Evolutionary conservation across 2,113 vertebrate genomes (phyloP).

Genomic region (Hiodon alosoides): DNA sequence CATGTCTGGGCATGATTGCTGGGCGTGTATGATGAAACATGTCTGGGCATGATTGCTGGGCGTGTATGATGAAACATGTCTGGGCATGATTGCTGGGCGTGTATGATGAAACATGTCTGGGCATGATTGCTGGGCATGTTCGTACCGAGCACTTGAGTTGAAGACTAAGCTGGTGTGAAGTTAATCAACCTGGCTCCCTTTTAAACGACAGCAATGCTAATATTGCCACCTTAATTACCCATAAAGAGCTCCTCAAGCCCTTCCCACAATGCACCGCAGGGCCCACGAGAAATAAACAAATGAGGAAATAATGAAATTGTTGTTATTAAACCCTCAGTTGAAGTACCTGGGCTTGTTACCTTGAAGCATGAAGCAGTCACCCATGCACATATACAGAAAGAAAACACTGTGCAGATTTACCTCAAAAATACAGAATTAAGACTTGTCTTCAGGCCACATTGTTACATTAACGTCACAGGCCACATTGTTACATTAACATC

Average conservation of each 20-base stretch:
- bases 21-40: no score
- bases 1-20: neutral
- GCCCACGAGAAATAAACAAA: constrained; percentile 30
- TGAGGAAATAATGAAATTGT: constrained; percentile 34
- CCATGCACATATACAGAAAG: constrained; percentile 27
- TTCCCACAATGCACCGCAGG: constrained; percentile 7
- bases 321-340: constrained; percentile 31
- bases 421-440: no score
- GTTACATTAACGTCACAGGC: no score
- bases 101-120: neutral
- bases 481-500: no score
- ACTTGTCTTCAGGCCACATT: no score
- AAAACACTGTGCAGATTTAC: neutral
- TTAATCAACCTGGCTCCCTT: constrained; percentile 6
- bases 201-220: constrained; percentile 9
- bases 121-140: neutral
- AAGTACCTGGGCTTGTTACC: constrained; percentile 4
- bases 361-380: neutral
- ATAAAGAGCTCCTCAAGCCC: constrained; percentile 21
- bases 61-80: neutral
- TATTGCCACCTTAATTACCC: constrained; percentile 24
- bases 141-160: neutral
- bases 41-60: neutral
- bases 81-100: neutral
- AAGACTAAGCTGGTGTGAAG: neutral